Evolutionary conservation across 1,140 invertebrate genomes (phyloP).

Genomic region (Lasioglossum albipes): DNA sequence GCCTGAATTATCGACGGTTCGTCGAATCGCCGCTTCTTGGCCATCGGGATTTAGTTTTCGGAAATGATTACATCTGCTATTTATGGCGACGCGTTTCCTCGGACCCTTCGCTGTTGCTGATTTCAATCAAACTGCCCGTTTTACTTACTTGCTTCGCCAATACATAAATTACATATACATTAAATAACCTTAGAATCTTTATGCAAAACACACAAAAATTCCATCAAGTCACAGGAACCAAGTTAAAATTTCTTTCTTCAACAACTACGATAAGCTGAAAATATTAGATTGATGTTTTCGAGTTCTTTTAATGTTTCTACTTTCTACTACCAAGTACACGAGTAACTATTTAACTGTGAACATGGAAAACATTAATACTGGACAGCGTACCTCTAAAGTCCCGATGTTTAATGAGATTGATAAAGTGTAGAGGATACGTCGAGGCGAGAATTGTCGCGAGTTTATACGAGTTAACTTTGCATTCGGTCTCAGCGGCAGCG

Average conservation of each 20-base stretch:
- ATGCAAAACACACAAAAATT: too few species aligned
- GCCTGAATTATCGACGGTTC: slow-evolving; percentile 67
- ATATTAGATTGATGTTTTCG: too few species aligned
- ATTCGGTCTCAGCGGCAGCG: slow-evolving; percentile 45
- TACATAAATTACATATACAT: too few species aligned
- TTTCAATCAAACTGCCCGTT: background rate
- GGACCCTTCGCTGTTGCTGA: background rate
- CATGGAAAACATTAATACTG: slow-evolving; percentile 16
- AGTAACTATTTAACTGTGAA: background rate
- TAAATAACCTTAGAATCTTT: too few species aligned
- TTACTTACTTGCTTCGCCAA: too few species aligned
- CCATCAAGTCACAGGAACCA: too few species aligned
- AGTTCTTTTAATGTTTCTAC: too few species aligned
- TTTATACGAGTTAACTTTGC: slow-evolving; percentile 66
- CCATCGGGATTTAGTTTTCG: slow-evolving; percentile 43
- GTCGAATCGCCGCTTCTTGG: slow-evolving; percentile 41
- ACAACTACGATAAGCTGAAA: too few species aligned
- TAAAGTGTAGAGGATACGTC: slow-evolving; percentile 39
- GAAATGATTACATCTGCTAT: slow-evolving; percentile 23
- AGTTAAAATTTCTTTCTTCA: too few species aligned
- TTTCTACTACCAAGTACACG: too few species aligned
- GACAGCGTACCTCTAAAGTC: slow-evolving; percentile 32
- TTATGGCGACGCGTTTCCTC: background rate
- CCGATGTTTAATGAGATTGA: slow-evolving; percentile 54
- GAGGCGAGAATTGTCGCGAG: slow-evolving; percentile 35